Conservation (phyloP, 2,113 vertebrate species). For the Telmatochromis sp. region DNA sequence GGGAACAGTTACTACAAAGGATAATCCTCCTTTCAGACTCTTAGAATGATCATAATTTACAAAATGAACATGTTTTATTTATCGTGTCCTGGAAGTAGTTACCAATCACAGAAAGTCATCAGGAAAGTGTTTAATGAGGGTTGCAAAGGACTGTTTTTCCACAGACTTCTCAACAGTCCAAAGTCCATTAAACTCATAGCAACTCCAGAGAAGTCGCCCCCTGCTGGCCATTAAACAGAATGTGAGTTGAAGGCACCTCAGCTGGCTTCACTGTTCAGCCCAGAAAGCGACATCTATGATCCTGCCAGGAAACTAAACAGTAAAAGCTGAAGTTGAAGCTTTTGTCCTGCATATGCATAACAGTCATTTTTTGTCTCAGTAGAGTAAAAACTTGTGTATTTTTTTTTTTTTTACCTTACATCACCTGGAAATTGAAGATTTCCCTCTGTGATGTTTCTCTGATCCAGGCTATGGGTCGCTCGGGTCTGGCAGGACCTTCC, state of each 20-base stretch:
- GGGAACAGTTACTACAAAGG: neutral
- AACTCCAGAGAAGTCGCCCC: neutral
- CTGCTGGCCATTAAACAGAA: neutral
- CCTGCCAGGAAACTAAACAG: neutral
- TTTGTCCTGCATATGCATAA: neutral
- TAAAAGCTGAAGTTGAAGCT: neutral
- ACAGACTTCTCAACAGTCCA: neutral
- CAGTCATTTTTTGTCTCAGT: neutral
- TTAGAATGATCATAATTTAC: neutral
- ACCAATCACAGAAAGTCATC: neutral
- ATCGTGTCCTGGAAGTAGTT: neutral
- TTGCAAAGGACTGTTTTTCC: neutral
- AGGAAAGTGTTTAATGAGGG: neutral
- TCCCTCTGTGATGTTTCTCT: neutral
- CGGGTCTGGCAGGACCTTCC: slow-evolving; percentile 79
- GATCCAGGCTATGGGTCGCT: slow-evolving; percentile 80
- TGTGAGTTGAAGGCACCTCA: neutral
- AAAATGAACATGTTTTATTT: neutral
- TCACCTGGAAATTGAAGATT: neutral
- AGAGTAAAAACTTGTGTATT: neutral
- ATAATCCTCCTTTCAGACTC: neutral
- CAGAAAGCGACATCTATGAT: neutral
- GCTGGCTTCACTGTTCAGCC: neutral
- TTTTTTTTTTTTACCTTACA: neutral
- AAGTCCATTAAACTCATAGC: neutral